Evolutionary conservation across 2,888 invertebrate genomes (phyloP).

Genomic region (Steinernema carpocapsae): DNA sequence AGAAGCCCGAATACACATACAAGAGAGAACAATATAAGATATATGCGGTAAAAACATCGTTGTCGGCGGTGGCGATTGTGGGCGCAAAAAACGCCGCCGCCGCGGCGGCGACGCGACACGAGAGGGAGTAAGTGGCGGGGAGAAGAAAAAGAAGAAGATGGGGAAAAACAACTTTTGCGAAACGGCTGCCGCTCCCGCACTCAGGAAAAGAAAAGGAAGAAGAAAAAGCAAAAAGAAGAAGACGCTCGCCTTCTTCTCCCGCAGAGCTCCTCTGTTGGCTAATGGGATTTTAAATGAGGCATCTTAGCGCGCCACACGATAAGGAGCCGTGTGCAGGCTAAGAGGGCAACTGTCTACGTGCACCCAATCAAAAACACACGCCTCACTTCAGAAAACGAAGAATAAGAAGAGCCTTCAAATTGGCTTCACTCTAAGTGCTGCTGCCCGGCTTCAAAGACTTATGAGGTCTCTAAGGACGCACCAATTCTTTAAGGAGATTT

Average conservation of each 20-base stretch:
- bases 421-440: not conserved
- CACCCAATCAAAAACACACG: constrained; percentile 1
- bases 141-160: too few species aligned
- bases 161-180: constrained; percentile 22
- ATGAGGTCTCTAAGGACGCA: not conserved
- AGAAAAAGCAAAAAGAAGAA: not conserved
- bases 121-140: constrained; percentile 26
- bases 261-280: not conserved
- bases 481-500: not conserved
- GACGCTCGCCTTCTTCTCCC: not conserved
- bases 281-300: constrained; percentile 31
- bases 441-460: not conserved
- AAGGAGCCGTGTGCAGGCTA: not conserved
- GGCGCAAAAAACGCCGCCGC: not conserved
- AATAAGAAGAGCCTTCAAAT: not conserved
- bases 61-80: not conserved
- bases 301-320: not conserved
- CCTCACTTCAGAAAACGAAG: not conserved
- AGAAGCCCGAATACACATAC: not conserved
- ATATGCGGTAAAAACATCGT: constrained; percentile 23
- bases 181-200: not conserved
- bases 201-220: not conserved
- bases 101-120: too few species aligned
- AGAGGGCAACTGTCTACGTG: constrained; percentile 23
- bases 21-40: constrained; percentile 11